Conservation (phyloP, 2,113 vertebrate genomes). For the Uropsilus gracilis region DNA sequence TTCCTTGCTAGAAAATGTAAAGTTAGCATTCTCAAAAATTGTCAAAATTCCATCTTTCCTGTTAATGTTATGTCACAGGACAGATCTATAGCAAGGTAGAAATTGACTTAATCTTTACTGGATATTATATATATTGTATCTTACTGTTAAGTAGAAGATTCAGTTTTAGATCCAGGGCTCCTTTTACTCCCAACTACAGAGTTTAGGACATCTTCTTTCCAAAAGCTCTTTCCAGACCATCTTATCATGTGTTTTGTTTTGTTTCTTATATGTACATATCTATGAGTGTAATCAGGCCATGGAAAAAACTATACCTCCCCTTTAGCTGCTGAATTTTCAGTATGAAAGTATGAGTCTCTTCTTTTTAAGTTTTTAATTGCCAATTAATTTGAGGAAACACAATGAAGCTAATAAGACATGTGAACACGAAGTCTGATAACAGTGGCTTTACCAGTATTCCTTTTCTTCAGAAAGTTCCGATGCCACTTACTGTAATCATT, state of each 20-base stretch:
- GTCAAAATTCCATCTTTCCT: background rate
- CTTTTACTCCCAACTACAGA: background rate
- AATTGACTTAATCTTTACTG: background rate
- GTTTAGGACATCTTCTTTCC: background rate
- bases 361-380: background rate
- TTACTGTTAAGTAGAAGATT: background rate
- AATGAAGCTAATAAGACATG: conserved; percentile 41
- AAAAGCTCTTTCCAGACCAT: background rate
- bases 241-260: background rate
- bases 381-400: background rate
- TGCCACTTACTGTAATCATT: background rate
- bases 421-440: too few relatives aligned
- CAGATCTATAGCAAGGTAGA: background rate
- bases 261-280: background rate
- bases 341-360: background rate
- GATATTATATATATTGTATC: background rate
- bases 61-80: background rate
- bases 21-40: background rate
- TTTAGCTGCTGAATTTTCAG: background rate
- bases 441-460: background rate
- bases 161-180: background rate
- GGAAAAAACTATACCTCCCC: background rate
- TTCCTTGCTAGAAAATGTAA: background rate
- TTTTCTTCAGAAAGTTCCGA: background rate
- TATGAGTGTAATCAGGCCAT: background rate